Evolutionary conservation across 2,797 vertebrate genomes (phyloP).

Genomic region (Mus caroli): DNA sequence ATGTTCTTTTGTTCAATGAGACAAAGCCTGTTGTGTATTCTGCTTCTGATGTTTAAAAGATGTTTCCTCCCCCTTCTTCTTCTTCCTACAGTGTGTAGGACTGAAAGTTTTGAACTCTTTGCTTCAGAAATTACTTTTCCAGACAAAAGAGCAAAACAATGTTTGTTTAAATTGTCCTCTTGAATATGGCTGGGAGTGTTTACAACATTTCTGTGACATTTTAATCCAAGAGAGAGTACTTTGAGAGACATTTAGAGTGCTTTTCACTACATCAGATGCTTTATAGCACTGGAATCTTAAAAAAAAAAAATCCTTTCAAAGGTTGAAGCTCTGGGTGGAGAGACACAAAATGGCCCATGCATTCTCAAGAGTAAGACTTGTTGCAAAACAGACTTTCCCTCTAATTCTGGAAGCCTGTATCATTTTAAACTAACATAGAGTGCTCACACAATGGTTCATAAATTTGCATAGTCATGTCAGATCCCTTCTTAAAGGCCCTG

Average conservation of each 20-base stretch:
- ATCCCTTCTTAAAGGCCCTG: neutral
- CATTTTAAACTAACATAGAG: constrained; percentile 17
- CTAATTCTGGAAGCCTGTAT: constrained; percentile 50
- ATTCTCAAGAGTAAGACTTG: constrained; percentile 72
- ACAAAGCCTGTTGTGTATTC: constrained; percentile 87
- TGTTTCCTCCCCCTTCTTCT: constrained; percentile 77
- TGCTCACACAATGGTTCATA: constrained; percentile 36
- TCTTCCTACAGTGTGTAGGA: constrained; percentile 72
- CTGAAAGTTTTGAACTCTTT: constrained; percentile 83
- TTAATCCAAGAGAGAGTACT: constrained; percentile 77
- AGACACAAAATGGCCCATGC: constrained; percentile 71
- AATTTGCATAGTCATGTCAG: constrained; percentile 32
- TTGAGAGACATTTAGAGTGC: constrained; percentile 80
- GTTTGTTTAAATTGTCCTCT: constrained; percentile 80
- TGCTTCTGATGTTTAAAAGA: constrained; percentile 82
- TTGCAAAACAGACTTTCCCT: constrained; percentile 54
- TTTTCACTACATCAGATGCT: constrained; percentile 77
- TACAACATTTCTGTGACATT: constrained; percentile 79
- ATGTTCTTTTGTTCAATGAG: constrained; percentile 87
- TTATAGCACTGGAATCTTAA: constrained; percentile 70
- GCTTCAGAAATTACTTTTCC: constrained; percentile 85
- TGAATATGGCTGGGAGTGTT: constrained; percentile 79
- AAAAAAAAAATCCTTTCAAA: constrained; percentile 74
- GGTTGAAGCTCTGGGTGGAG: constrained; percentile 68
- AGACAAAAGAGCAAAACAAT: constrained; percentile 81